phyloP scores from a whole-genome alignment of 2,888 invertebrate genomes.

The Rhimphoctona megacephalus region DNA sequence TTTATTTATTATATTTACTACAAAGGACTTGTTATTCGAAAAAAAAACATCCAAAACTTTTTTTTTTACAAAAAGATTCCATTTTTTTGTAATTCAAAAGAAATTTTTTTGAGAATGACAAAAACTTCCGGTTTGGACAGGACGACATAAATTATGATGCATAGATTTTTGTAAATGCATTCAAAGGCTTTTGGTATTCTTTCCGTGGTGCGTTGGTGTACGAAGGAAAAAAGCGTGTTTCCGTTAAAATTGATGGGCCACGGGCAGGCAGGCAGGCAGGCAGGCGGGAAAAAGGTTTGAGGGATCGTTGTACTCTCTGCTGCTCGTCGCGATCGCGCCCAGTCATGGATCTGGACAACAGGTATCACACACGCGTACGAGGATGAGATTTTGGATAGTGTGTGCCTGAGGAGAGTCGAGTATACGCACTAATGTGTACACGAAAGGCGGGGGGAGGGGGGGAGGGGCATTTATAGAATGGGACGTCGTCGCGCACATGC shows the following conservation, averaged over 20 bases:
- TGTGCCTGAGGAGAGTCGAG: background rate
- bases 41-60: background rate
- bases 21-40: too few relatives aligned
- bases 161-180: background rate
- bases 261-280: background rate
- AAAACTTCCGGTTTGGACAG: background rate
- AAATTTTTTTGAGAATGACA: background rate
- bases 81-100: background rate
- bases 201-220: background rate
- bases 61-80: background rate
- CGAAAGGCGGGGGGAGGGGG: too few relatives aligned
- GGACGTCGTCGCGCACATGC: background rate
- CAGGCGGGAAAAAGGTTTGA: constrained; percentile 1
- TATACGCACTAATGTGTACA: background rate
- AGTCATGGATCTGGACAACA: constrained; percentile 56
- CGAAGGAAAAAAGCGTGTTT: background rate
- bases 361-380: constrained; percentile 47
- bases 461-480: background rate
- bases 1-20: background rate
- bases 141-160: background rate
- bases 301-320: constrained; percentile 61
- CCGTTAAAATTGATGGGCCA: background rate
- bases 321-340: constrained; percentile 34
- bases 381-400: constrained; percentile 10
- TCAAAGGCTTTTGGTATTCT: background rate